A percentile compares a stretch with the other conserved stretches of the same genome.
Evolutionary conservation across 2,113 vertebrate genomes (phyloP).

Genomic region (Corvus hawaiiensis): DNA sequence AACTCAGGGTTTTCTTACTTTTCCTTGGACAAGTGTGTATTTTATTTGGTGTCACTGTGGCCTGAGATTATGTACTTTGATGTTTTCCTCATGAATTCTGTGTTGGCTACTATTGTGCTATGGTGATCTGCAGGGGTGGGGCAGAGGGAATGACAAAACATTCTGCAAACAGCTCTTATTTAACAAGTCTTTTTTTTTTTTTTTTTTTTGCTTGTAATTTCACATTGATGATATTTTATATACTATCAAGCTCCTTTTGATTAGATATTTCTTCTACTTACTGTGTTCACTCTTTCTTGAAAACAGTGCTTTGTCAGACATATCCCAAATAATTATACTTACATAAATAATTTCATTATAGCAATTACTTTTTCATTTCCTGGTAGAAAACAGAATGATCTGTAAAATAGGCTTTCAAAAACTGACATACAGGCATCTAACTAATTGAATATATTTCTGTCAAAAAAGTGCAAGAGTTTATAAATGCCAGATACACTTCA

Average conservation of each 20-base stretch:
- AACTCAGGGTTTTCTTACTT: neutral
- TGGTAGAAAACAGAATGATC: neutral
- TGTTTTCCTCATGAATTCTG: neutral
- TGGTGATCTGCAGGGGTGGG: neutral
- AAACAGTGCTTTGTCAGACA: neutral
- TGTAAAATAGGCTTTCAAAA: neutral
- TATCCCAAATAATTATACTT: neutral
- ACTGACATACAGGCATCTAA: neutral
- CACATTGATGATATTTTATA: neutral
- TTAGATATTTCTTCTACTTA: neutral
- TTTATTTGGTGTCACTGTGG: neutral
- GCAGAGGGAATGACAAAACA: neutral
- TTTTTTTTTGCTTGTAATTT: neutral
- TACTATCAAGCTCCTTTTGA: neutral
- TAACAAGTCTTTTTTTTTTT: neutral
- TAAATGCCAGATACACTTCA: neutral
- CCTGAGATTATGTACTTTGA: neutral
- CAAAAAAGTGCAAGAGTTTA: neutral
- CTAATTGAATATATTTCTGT: neutral
- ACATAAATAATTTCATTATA: neutral
- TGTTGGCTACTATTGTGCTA: neutral
- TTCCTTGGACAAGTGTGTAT: neutral
- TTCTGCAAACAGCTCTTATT: neutral
- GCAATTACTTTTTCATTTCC: neutral
- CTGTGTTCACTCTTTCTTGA: neutral